These are phyloP conservation scores for Tupaia chinensis DNA, from an alignment of 2,113 vertebrate genomes.

Conservation along the genomic window DNA sequence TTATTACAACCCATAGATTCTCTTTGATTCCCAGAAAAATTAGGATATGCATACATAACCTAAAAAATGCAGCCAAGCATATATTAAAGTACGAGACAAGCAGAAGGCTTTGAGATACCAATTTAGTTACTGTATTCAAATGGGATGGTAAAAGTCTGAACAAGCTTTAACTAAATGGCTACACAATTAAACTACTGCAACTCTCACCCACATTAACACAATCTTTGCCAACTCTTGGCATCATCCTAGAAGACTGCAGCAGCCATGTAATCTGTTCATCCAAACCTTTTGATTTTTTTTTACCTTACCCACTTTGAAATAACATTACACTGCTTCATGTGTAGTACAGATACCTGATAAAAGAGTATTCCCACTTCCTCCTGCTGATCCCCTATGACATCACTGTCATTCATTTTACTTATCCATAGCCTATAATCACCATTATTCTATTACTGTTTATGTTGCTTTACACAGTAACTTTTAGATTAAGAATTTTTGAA, in stretches of 20 bases:
- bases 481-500: background rate
- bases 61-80: background rate
- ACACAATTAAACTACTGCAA: background rate
- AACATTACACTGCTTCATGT: background rate
- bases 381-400: background rate
- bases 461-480: background rate
- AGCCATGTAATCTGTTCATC: background rate
- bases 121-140: constrained; percentile 5
- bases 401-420: background rate
- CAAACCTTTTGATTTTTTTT: background rate
- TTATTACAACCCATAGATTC: background rate
- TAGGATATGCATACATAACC: background rate
- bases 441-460: background rate
- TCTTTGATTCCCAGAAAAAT: constrained; percentile 24
- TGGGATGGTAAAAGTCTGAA: background rate
- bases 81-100: background rate
- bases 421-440: background rate
- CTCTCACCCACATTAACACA: background rate
- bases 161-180: background rate
- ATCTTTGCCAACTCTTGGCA: background rate
- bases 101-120: background rate
- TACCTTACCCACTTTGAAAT: background rate
- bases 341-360: background rate
- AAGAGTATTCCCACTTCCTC: background rate
- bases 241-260: background rate